A percentile compares a stretch with the other conserved stretches of the same genome.
Conservation (phyloP, 2,888 invertebrate genomes). For the Macrosoma leucophasiata region DNA sequence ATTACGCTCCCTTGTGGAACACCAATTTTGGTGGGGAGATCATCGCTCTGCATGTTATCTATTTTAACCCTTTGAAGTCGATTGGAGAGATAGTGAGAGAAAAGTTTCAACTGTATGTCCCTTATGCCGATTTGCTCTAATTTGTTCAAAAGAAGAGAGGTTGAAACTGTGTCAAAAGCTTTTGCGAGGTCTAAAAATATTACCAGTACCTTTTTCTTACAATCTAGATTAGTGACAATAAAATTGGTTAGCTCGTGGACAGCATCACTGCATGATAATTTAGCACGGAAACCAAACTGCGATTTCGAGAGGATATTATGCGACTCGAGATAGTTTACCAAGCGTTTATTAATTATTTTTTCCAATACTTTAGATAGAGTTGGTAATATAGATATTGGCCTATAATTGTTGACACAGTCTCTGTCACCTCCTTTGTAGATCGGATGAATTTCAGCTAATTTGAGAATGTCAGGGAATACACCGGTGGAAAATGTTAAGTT, state of each 20-base stretch:
- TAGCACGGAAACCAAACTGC: constrained; percentile 7
- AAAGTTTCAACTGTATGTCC: too few relatives aligned
- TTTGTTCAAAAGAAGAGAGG: too few relatives aligned
- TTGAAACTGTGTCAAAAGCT: constrained; percentile 1
- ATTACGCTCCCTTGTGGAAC: too few relatives aligned
- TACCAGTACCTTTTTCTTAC: background rate
- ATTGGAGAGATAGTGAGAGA: too few relatives aligned
- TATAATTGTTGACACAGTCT: constrained; percentile 7
- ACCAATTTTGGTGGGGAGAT: too few relatives aligned
- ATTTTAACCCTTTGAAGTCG: too few relatives aligned
- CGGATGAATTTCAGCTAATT: constrained; percentile 9
- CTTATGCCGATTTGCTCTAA: too few relatives aligned
- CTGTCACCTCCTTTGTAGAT: constrained; percentile 5
- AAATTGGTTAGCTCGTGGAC: constrained; percentile 7
- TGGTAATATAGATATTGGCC: constrained; percentile 7
- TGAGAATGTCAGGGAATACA: background rate
- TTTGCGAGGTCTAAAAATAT: background rate
- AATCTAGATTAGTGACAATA: constrained; percentile 4
- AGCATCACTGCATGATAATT: constrained; percentile 8
- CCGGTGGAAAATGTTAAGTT: too few relatives aligned
- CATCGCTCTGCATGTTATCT: too few relatives aligned
- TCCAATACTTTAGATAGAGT: constrained; percentile 5
- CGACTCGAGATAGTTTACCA: constrained; percentile 5
- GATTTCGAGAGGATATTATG: constrained; percentile 4
- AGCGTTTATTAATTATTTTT: constrained; percentile 9